Evolutionary conservation across 2,113 vertebrate genomes (phyloP).

Genomic region (Antigone vipio): DNA sequence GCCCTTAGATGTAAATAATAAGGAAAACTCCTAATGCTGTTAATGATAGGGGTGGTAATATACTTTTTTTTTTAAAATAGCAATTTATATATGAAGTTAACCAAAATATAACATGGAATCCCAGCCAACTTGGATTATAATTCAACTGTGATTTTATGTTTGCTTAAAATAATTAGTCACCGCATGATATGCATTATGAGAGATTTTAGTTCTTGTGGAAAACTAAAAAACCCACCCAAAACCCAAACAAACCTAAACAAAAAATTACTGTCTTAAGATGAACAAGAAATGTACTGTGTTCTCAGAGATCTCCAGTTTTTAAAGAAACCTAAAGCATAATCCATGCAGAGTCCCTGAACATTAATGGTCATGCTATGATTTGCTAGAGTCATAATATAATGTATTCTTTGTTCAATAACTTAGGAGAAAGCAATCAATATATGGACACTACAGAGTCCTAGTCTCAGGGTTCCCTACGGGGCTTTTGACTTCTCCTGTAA

Average conservation of each 20-base stretch:
- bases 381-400: slow-evolving; percentile 15
- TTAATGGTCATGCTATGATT: slow-evolving; percentile 20
- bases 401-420: slow-evolving; percentile 49
- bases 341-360: not conserved
- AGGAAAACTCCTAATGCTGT: not conserved
- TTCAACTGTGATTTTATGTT: slow-evolving; percentile 4
- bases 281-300: not conserved
- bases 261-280: not conserved
- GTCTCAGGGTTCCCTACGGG: not conserved
- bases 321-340: slow-evolving; percentile 35
- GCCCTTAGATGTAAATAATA: not conserved
- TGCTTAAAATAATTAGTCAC: slow-evolving; percentile 26
- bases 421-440: slow-evolving; percentile 60
- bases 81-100: not conserved
- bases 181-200: not conserved
- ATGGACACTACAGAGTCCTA: not conserved
- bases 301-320: not conserved
- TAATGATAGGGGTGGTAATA: not conserved
- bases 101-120: not conserved
- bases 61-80: not conserved
- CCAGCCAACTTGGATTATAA: slow-evolving; percentile 11
- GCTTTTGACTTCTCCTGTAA: slow-evolving; percentile 39
- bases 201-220: not conserved
- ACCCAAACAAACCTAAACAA: not conserved
- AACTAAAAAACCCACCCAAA: not conserved